A percentile compares a stretch with the other conserved stretches of the same genome.
Evolutionary conservation across 2,888 invertebrate species (phyloP).

Genomic region (Branchellion lobata): DNA sequence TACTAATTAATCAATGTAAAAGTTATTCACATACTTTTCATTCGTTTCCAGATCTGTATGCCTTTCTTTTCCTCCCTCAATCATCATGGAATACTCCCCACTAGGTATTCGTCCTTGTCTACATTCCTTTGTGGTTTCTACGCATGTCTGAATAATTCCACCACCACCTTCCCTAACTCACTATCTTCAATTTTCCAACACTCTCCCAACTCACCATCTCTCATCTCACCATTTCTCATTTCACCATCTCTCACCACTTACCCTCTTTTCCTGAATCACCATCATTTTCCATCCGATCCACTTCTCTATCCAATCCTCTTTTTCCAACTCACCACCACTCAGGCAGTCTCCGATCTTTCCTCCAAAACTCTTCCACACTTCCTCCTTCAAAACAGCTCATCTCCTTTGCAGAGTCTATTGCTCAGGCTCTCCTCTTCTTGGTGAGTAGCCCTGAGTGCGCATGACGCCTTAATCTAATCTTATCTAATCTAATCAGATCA

Average conservation of each 20-base stretch:
- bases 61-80: conserved; percentile 44
- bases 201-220: neutral
- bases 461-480: too few relatives aligned
- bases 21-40: too few relatives aligned
- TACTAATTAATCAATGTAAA: too few relatives aligned
- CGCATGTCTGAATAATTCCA: neutral
- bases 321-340: conserved; percentile 45
- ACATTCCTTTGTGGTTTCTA: neutral
- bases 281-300: conserved; percentile 29
- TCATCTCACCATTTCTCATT: neutral
- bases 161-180: neutral
- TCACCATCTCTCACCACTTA: neutral
- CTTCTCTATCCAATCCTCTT: conserved; percentile 43
- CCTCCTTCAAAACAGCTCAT: conserved; percentile 46
- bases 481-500: too few relatives aligned
- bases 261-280: neutral
- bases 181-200: neutral
- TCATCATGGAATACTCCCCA: conserved; percentile 48
- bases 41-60: conserved; percentile 46
- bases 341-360: conserved; percentile 47
- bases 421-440: conserved; percentile 49
- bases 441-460: too few relatives aligned
- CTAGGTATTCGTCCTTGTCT: conserved; percentile 7
- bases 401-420: conserved; percentile 48
- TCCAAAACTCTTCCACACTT: conserved; percentile 36